Conservation (phyloP, 1,140 invertebrate species). For the Drosophila subpulchrella region DNA sequence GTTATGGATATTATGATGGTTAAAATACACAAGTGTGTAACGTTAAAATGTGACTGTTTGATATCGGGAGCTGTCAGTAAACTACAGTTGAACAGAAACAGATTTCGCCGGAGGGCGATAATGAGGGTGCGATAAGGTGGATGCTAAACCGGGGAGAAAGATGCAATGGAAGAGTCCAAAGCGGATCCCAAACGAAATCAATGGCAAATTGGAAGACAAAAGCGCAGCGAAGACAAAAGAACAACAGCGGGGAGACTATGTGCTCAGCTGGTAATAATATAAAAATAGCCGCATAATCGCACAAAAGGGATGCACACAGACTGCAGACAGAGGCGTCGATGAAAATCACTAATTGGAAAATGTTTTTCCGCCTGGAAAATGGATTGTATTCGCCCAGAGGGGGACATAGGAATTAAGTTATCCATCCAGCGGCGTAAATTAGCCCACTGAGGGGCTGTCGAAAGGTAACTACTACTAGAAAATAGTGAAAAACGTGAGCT, state of each 20-base stretch:
- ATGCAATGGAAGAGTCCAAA: conserved; percentile 5
- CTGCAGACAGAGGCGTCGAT: conserved; percentile 28
- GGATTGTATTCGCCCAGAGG: neutral
- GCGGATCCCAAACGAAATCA: conserved; percentile 23
- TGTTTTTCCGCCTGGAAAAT: conserved; percentile 8
- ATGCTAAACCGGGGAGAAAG: conserved; percentile 22
- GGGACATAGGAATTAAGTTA: conserved; percentile 18
- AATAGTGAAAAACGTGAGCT: conserved; percentile 2
- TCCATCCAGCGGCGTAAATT: conserved; percentile 33
- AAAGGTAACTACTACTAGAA: conserved; percentile 8
- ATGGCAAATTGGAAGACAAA: conserved; percentile 49
- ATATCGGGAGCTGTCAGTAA: conserved; percentile 15
- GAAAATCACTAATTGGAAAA: conserved; percentile 70
- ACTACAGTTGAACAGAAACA: conserved; percentile 19
- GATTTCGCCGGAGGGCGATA: conserved; percentile 23
- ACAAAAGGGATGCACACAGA: conserved; percentile 43
- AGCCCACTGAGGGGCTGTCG: conserved; percentile 6
- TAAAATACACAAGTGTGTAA: conserved; percentile 7
- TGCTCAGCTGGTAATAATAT: conserved; percentile 19
- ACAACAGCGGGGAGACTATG: neutral
- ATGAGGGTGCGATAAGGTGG: conserved; percentile 53
- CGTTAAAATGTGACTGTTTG: conserved; percentile 1
- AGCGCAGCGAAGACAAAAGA: conserved; percentile 32
- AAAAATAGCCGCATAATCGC: conserved; percentile 56
- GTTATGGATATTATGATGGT: neutral